These are phyloP conservation scores for Anguilla anguilla DNA, from an alignment of 2,797 vertebrate species.

Conservation along the genomic window DNA sequence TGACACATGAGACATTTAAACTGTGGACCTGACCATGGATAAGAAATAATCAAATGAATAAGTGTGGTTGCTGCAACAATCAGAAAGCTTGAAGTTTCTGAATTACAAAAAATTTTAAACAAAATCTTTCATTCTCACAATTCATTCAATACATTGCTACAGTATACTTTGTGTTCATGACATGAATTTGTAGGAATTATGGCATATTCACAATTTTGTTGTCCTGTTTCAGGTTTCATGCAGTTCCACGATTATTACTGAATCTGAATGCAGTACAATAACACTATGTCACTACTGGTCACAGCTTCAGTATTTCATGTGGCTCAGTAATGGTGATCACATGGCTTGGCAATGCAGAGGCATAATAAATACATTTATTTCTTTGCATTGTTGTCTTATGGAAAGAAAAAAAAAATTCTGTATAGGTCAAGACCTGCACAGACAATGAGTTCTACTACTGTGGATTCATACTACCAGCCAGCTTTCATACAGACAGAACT, in stretches of 20 bases:
- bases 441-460: background rate
- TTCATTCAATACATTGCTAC: slow-evolving; percentile 23
- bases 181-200: background rate
- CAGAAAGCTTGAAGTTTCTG: slow-evolving; percentile 47
- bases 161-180: background rate
- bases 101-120: slow-evolving; percentile 37
- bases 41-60: slow-evolving; percentile 59
- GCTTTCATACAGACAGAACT: background rate
- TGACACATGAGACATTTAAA: background rate
- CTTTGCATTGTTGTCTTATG: slow-evolving; percentile 47
- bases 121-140: slow-evolving; percentile 37
- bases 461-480: background rate
- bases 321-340: slow-evolving; percentile 47
- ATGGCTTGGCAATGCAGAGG: slow-evolving; percentile 51
- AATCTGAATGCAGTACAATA: slow-evolving; percentile 33
- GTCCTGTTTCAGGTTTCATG: background rate
- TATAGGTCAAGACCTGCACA: slow-evolving; percentile 41
- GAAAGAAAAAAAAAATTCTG: slow-evolving; percentile 49
- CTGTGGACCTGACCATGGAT: background rate
- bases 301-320: slow-evolving; percentile 38
- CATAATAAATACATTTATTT: slow-evolving; percentile 43
- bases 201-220: background rate
- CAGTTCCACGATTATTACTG: background rate
- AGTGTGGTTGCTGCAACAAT: slow-evolving; percentile 68
- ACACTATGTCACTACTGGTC: slow-evolving; percentile 39